These are phyloP conservation scores for Tychaedon coryphoeus DNA, from an alignment of 2,113 vertebrate genomes.

Conservation along the genomic window DNA sequence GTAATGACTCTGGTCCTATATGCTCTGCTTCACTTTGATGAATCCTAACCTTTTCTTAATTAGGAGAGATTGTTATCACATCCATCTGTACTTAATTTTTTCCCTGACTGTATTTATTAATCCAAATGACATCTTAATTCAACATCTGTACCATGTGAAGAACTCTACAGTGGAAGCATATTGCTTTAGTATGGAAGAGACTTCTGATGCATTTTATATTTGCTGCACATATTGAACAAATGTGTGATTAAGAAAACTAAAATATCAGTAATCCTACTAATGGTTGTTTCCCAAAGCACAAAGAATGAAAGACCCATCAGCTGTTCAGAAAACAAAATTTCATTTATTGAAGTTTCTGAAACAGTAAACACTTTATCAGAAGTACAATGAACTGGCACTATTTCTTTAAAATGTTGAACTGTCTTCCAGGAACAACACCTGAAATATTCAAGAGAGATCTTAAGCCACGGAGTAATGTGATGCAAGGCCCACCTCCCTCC, in stretches of 20 bases:
- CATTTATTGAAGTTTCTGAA: constrained; percentile 17
- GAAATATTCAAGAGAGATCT: neutral
- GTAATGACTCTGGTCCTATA: neutral
- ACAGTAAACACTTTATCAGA: neutral
- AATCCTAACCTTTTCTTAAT: neutral
- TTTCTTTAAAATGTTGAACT: neutral
- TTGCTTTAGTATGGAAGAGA: neutral
- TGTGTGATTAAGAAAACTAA: neutral
- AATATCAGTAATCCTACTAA: neutral
- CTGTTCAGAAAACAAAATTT: neutral
- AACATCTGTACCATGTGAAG: neutral
- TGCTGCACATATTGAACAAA: neutral
- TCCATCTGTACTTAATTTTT: neutral
- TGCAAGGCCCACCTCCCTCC: neutral
- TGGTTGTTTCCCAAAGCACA: neutral
- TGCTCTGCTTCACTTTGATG: neutral
- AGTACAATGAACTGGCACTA: neutral
- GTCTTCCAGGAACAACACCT: neutral
- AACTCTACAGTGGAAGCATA: neutral
- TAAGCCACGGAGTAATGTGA: neutral
- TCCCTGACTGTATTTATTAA: neutral
- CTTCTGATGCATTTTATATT: neutral
- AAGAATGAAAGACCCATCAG: neutral
- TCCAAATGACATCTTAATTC: neutral
- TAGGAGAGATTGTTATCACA: neutral